phyloP scores from a whole-genome alignment of 2,113 vertebrate species.

The Semnornis frantzii region DNA sequence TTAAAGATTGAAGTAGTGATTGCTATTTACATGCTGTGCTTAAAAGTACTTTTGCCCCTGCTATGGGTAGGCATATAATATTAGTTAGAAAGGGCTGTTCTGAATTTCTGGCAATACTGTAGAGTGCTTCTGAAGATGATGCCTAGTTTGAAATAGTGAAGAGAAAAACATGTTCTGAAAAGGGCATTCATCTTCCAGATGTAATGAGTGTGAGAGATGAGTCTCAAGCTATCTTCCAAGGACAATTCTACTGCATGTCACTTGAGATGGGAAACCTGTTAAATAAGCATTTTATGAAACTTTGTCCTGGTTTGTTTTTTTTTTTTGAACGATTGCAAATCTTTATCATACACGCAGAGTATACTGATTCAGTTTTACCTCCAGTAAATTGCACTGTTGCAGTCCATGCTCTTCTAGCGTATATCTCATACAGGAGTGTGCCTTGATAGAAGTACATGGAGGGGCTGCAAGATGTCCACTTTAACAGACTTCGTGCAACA shows the following conservation, averaged over 20 bases:
- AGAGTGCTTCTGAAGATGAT: not conserved
- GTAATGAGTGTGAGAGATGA: not conserved
- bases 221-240: not conserved
- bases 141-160: not conserved
- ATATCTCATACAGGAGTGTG: not conserved
- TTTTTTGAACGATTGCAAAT: not conserved
- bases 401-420: not conserved
- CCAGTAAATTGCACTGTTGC: not conserved
- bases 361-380: not conserved
- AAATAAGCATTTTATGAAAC: not conserved
- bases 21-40: not conserved
- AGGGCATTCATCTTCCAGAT: not conserved
- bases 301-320: not conserved
- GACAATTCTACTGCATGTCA: not conserved
- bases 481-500: not conserved
- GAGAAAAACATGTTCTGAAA: not conserved
- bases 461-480: rapidly evolving
- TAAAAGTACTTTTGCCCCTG: not conserved
- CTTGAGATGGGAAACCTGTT: not conserved
- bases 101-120: not conserved
- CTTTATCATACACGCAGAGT: rapidly evolving
- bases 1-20: not conserved
- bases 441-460: not conserved
- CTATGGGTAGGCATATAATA: not conserved
- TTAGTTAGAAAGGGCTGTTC: not conserved